Evolutionary conservation across 37 sponge, comb jelly and placozoan species (phyloP), one percentile per base, ranked within the genome.

Genomic region (Cliona cf. orientalis): DNA sequence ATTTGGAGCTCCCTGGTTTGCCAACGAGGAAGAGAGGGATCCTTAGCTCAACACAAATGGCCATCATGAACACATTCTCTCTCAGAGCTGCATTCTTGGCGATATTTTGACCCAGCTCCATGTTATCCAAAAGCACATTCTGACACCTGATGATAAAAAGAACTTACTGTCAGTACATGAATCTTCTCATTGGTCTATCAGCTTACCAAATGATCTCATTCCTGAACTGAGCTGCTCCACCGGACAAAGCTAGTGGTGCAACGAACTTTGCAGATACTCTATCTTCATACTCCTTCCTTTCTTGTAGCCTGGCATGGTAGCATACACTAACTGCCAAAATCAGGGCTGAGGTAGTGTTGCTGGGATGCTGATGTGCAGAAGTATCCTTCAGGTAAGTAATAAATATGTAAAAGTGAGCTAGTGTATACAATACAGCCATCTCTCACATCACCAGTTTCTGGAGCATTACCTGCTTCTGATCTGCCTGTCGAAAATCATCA

Each of bases 1-100:
- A 92, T 65, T 96, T 96, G 40, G 95, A 94, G 78, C 97, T 96
- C 12, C 96, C 96, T 33, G 96, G 96, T 49, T 96, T 93, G 21
- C 96, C 96, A 34, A 96, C 91, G 25, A 96, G 69, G 62, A 96
- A 96, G 35, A 96, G 91, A 31, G 96, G 96, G 17, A 96, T 96
- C 49, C 91, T 84, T 43, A 93, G 68, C 36, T 96, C 97, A 61
- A 96, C 80, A 66, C 96, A 96, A 22, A 96, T 89, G 14, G 82
- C 90, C 96, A 96, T 96, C 96, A 96, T 96, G 55, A 96, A 96
- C 34, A 96, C 91, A 86, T 96, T 96, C 83, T 96, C 97, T 65
- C 86, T 69, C 49, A 96, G 86, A 23, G 96, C 96, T 60, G 88
- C 84, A 76, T 96, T 96, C 46, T 55, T 76, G 43, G 93, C 96